Conservation (phyloP, 2,113 vertebrate genomes). For the Cyanistes caeruleus region DNA sequence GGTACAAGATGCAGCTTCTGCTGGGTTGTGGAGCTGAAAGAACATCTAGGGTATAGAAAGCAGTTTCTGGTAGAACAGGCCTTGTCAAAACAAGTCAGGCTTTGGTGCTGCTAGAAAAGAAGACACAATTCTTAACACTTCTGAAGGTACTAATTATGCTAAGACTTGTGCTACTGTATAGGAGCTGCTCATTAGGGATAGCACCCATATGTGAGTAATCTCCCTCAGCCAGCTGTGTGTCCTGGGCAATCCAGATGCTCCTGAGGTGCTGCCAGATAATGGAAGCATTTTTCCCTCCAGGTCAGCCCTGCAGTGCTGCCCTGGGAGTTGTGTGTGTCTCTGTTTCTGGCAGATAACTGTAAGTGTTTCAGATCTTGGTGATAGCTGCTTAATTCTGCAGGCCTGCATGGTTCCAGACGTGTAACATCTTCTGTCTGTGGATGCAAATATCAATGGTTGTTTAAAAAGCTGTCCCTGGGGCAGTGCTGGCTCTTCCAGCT, state of each 20-base stretch:
- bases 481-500: background rate
- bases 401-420: background rate
- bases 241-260: background rate
- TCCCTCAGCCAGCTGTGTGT: accelerated
- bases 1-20: background rate
- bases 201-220: background rate
- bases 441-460: background rate
- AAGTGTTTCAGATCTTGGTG: background rate
- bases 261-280: background rate
- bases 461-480: background rate
- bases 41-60: background rate
- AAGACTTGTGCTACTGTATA: background rate
- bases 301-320: background rate
- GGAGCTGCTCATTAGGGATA: background rate
- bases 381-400: background rate
- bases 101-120: background rate
- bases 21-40: background rate
- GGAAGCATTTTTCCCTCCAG: background rate
- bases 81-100: background rate
- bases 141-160: background rate
- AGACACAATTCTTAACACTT: background rate
- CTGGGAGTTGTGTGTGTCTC: background rate
- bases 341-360: background rate
- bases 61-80: background rate
- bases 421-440: background rate